A percentile compares a stretch with the other conserved stretches of the same genome.
phyloP scores from a whole-genome alignment of 2,888 invertebrate genomes.

The Ceriagrion tenellum region DNA sequence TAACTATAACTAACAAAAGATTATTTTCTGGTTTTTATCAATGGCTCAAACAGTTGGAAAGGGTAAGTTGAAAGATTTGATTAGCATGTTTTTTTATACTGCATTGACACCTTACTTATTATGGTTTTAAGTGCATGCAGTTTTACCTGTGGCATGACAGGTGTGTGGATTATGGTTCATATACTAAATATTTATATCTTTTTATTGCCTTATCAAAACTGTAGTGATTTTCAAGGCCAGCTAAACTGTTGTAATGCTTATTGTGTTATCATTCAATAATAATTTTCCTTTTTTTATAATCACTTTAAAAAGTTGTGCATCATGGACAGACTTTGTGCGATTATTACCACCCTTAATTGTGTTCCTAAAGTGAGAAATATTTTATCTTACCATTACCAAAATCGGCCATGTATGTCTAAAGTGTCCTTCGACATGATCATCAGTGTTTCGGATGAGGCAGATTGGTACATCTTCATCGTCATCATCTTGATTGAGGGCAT shows the following conservation, averaged over 20 bases:
- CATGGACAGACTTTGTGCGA: too few relatives aligned
- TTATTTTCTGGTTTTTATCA: constrained; percentile 68
- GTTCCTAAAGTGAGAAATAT: too few relatives aligned
- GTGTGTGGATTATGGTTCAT: constrained; percentile 30
- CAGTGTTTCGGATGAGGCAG: too few relatives aligned
- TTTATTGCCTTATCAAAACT: background rate
- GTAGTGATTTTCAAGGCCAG: background rate
- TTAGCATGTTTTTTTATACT: constrained; percentile 43
- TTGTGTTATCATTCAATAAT: constrained; percentile 20
- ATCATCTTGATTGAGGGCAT: too few relatives aligned
- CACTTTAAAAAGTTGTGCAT: too few relatives aligned
- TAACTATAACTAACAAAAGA: constrained; percentile 60
- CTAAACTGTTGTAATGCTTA: constrained; percentile 25
- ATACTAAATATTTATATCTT: background rate
- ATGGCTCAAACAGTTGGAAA: constrained; percentile 70
- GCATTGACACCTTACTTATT: constrained; percentile 1
- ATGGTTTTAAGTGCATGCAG: background rate
- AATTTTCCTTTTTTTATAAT: background rate
- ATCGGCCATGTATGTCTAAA: too few relatives aligned
- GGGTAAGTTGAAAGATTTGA: constrained; percentile 70
- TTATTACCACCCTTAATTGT: too few relatives aligned
- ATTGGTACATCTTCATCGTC: too few relatives aligned
- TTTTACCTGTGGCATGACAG: constrained; percentile 8
- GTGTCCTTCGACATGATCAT: too few relatives aligned
- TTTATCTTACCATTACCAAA: too few relatives aligned